Percentiles rank a stretch among this genome's conserved stretches.
Conservation (phyloP, 2,113 vertebrate species). For the Theropithecus gelada region DNA sequence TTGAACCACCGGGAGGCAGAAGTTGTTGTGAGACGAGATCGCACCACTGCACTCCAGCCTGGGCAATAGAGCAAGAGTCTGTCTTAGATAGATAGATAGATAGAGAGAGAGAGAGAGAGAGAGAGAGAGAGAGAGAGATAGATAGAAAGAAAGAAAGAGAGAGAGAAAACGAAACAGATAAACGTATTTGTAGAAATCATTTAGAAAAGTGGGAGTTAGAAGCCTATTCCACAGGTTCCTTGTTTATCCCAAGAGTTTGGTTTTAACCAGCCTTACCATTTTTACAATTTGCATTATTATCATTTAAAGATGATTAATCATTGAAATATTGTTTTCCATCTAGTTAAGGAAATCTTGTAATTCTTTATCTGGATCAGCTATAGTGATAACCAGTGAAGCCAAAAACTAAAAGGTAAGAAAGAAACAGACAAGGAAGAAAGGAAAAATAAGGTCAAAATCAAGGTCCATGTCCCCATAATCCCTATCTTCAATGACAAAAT, state of each 20-base stretch:
- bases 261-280: neutral
- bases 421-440: neutral
- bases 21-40: no score
- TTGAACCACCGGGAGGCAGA: no score
- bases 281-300: neutral
- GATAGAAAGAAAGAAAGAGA: no score
- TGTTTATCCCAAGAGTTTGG: neutral
- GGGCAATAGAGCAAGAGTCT: no score
- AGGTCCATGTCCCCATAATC: neutral
- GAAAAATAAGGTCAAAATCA: neutral
- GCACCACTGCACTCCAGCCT: no score
- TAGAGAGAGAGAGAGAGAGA: accelerated
- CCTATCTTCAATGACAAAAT: neutral
- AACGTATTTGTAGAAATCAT: neutral
- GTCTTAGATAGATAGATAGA: no score
- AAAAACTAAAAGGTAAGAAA: neutral
- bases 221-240: neutral
- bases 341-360: neutral
- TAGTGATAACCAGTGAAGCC: neutral
- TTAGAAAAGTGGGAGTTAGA: neutral
- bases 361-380: neutral
- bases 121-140: accelerated
- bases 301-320: neutral
- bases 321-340: neutral
- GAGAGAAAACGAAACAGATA: neutral